Conservation (phyloP, 35 echinoderm and acorn worm genomes). For the Ptychodera flava region DNA sequence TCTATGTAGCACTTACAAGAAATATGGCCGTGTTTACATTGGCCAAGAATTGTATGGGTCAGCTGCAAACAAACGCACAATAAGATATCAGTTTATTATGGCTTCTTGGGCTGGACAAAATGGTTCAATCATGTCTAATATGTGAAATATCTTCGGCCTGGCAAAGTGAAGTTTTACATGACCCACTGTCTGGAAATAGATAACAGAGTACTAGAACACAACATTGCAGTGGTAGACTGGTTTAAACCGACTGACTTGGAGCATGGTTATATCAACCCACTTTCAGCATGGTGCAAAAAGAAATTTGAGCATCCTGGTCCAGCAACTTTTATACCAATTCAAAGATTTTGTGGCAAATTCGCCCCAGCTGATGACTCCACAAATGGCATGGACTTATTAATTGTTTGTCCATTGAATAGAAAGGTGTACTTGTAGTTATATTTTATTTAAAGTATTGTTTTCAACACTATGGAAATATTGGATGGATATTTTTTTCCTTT, state of each 20-base stretch:
- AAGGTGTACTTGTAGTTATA: no score
- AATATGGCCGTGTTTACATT: background rate
- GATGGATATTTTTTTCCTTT: no score
- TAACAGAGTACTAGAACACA: background rate
- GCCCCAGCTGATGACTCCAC: no score
- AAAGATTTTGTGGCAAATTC: background rate
- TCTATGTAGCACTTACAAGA: background rate
- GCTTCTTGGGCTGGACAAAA: background rate
- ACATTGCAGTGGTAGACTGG: background rate
- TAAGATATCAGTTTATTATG: background rate
- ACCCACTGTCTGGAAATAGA: background rate
- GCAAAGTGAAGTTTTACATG: background rate
- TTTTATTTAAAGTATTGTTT: no score
- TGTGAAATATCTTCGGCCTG: background rate
- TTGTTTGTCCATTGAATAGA: no score
- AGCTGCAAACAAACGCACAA: background rate
- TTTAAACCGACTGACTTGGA: background rate
- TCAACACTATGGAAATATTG: no score
- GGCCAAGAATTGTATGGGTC: background rate
- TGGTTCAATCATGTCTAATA: background rate
- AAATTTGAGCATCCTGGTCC: background rate
- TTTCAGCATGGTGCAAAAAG: background rate
- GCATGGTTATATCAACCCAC: background rate
- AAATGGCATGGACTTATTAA: no score
- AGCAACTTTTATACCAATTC: background rate